phyloP scores from a whole-genome alignment of 2,113 vertebrate genomes.

The Bos indicus region DNA sequence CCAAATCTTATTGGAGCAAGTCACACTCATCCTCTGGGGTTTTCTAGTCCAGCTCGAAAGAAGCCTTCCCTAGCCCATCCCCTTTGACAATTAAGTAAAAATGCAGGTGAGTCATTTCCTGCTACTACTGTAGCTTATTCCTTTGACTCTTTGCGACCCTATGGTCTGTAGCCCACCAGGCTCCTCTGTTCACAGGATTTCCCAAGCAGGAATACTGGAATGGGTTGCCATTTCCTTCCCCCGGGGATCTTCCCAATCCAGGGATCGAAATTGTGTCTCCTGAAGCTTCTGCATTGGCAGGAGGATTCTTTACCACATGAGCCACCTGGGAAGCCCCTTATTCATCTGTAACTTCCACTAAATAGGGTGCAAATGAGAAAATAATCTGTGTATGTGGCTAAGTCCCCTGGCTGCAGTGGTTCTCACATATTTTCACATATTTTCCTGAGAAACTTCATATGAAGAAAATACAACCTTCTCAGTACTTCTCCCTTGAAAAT shows the following conservation, averaged over 20 bases:
- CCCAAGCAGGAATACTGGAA: background rate
- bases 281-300: background rate
- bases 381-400: rapidly evolving
- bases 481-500: background rate
- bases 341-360: background rate
- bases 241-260: background rate
- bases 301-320: background rate
- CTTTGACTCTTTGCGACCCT: background rate
- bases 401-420: background rate
- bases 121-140: background rate
- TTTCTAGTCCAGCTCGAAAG: background rate
- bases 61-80: background rate
- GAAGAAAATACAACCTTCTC: background rate
- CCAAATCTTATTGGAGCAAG: background rate
- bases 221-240: background rate
- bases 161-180: background rate
- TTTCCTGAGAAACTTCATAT: background rate
- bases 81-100: background rate
- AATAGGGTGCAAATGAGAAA: background rate
- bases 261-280: background rate
- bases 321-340: background rate
- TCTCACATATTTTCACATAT: background rate
- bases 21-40: background rate
- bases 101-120: rapidly evolving
- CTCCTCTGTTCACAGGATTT: background rate